A percentile compares a stretch with the other conserved stretches of the same genome.
These are phyloP conservation scores for Cremastinae sp. DNA, from an alignment of 2,888 invertebrate species.

Conservation along the genomic window DNA sequence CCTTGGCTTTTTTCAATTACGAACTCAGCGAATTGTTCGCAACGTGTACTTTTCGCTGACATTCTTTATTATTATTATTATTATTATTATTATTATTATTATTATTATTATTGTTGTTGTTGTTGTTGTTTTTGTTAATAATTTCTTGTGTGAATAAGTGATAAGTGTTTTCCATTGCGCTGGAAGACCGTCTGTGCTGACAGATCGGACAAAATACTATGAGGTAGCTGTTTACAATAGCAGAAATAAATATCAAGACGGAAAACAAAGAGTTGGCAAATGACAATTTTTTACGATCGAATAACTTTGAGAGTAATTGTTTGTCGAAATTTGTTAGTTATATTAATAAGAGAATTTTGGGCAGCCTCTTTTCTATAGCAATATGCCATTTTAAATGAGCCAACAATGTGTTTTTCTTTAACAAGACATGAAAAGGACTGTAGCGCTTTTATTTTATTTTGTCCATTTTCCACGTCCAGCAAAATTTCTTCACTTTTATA, in stretches of 20 bases:
- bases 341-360: background rate
- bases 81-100: conserved; percentile 7
- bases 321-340: background rate
- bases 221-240: conserved; percentile 39
- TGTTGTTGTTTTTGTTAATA: conserved; percentile 5
- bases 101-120: background rate
- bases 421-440: conserved; percentile 29
- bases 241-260: conserved; percentile 1
- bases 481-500: conserved; percentile 9
- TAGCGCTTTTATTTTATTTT: conserved; percentile 13
- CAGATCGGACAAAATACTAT: conserved; percentile 43
- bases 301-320: background rate
- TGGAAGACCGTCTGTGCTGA: conserved; percentile 54
- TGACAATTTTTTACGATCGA: background rate
- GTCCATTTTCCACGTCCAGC: conserved; percentile 27
- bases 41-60: conserved; percentile 4
- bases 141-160: conserved; percentile 21
- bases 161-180: conserved; percentile 38
- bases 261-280: conserved; percentile 27
- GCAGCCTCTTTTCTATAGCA: background rate
- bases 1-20: conserved; percentile 39
- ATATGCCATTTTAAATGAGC: background rate
- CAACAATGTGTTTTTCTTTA: conserved; percentile 35
- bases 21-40: conserved; percentile 18
- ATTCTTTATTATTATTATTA: conserved; percentile 14